A percentile compares a stretch with the other conserved stretches of the same genome.
Conservation (phyloP, 2,797 vertebrate genomes). For the Psittacula derbiana region DNA sequence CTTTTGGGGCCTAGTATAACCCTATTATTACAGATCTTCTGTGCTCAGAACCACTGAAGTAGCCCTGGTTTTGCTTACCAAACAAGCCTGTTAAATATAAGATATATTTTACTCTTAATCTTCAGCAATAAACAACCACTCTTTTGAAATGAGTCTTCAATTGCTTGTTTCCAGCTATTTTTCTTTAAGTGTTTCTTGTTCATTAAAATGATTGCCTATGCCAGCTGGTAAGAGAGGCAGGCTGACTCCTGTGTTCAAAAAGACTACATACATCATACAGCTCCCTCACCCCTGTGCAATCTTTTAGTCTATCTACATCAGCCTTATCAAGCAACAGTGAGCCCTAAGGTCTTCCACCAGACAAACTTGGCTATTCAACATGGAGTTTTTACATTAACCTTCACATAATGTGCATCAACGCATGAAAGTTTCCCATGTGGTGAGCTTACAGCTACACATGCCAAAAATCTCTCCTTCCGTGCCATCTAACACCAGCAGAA, state of each 20-base stretch:
- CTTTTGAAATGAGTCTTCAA: background rate
- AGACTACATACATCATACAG: background rate
- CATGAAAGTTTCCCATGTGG: slow-evolving; percentile 77
- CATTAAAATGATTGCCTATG: background rate
- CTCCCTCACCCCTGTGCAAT: accelerated
- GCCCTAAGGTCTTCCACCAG: slow-evolving; percentile 45
- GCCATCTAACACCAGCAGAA: slow-evolving; percentile 80
- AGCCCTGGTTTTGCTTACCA: background rate
- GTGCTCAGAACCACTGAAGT: background rate
- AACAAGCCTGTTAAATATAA: background rate
- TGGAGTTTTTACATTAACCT: slow-evolving; percentile 74
- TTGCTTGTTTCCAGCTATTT: background rate
- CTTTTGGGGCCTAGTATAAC: background rate
- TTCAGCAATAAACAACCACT: background rate
- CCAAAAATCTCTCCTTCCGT: slow-evolving; percentile 80
- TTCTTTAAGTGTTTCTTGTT: background rate
- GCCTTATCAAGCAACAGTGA: slow-evolving; percentile 68
- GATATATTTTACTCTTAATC: background rate
- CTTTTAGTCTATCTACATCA: slow-evolving; percentile 64
- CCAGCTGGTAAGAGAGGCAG: background rate
- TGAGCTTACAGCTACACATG: slow-evolving; percentile 79
- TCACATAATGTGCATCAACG: slow-evolving; percentile 78
- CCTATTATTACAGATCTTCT: background rate
- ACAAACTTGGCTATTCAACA: slow-evolving; percentile 59
- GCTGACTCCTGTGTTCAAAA: background rate